Percentiles rank a stretch among this genome's conserved stretches.
Conservation (phyloP, 2,797 vertebrate species). For the Sebastes oblongus region DNA sequence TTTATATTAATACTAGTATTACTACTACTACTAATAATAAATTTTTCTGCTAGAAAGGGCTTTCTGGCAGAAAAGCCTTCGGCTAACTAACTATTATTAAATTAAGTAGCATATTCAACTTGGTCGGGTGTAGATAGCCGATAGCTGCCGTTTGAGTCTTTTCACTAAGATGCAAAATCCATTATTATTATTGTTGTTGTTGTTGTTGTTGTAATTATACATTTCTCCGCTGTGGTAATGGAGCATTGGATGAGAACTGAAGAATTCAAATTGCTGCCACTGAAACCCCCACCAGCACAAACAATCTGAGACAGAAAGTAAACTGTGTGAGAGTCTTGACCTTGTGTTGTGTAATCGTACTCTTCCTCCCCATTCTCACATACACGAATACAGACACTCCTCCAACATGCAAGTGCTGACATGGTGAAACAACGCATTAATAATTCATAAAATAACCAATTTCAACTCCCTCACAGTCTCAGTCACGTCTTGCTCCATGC, state of each 20-base stretch:
- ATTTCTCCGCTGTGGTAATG: neutral
- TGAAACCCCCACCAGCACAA: neutral
- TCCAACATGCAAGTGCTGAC: slow-evolving; percentile 62
- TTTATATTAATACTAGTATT: no score
- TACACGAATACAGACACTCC: slow-evolving; percentile 26
- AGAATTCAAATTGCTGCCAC: neutral
- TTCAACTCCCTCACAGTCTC: slow-evolving; percentile 44
- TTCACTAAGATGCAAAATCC: no score
- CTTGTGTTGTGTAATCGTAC: slow-evolving; percentile 16
- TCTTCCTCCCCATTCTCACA: slow-evolving; percentile 9
- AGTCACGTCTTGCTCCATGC: slow-evolving; percentile 17
- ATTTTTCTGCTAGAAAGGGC: no score
- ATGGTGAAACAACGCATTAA: slow-evolving; percentile 69
- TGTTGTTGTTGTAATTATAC: neutral
- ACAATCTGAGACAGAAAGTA: neutral
- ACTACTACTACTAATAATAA: no score
- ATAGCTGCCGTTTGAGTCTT: no score
- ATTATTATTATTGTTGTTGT: neutral
- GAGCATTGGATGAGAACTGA: neutral
- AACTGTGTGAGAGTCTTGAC: slow-evolving; percentile 1
- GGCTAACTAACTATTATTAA: no score
- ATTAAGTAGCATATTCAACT: no score
- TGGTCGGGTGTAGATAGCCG: no score
- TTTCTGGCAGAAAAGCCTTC: no score
- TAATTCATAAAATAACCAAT: slow-evolving; percentile 72